Conservation (phyloP, 2,113 vertebrate species). For the Rhineura floridana region DNA sequence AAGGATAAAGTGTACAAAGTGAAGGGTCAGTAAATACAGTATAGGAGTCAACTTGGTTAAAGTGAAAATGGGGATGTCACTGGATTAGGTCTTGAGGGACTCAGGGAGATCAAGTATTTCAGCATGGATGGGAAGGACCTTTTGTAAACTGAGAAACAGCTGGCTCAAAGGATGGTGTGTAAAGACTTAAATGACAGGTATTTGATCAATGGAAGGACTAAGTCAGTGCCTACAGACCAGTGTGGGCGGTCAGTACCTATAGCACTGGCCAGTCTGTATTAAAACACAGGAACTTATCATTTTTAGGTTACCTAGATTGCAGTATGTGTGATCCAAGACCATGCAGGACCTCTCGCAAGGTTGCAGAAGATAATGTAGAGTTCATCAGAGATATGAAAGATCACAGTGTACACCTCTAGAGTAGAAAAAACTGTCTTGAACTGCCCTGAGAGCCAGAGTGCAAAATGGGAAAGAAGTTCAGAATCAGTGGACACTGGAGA, state of each 20-base stretch:
- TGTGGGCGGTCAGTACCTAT: background rate
- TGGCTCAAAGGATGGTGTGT: background rate
- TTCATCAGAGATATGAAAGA: background rate
- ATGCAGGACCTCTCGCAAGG: background rate
- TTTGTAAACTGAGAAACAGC: background rate
- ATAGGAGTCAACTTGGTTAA: background rate
- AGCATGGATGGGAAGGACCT: background rate
- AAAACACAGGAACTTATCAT: too few species aligned
- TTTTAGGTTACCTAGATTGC: background rate
- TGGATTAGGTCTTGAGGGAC: background rate
- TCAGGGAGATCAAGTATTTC: background rate
- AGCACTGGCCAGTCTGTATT: background rate
- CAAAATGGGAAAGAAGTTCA: background rate
- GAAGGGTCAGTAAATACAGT: background rate
- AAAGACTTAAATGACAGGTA: background rate
- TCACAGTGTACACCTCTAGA: background rate
- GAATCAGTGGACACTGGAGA: background rate
- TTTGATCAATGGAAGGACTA: too few species aligned
- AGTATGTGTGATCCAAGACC: background rate
- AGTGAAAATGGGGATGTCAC: background rate
- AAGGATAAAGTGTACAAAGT: background rate
- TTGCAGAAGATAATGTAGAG: background rate
- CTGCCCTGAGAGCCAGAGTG: background rate
- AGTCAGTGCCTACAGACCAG: rapidly evolving
- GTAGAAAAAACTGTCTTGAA: background rate